Percentiles rank a stretch among this genome's conserved stretches.
Conservation (phyloP, 2,888 invertebrate genomes). For the Spisula subtruncata region DNA sequence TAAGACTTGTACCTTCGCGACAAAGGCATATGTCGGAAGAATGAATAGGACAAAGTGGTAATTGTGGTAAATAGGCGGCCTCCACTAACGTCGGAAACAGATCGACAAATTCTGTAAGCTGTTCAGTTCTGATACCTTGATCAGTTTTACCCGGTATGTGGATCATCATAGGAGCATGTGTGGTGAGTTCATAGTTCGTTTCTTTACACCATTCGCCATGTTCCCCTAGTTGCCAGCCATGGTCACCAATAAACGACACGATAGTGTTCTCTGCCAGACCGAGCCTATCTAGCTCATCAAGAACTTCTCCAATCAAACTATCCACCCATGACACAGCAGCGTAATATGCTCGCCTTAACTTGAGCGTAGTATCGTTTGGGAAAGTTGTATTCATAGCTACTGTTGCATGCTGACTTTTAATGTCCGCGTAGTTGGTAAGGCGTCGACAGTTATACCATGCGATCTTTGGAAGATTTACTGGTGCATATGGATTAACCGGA, state of each 20-base stretch:
- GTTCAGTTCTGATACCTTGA: conserved; percentile 67
- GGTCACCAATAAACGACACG: conserved; percentile 77
- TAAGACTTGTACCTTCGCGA: conserved; percentile 75
- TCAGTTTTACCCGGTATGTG: conserved; percentile 78
- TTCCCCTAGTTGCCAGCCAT: conserved; percentile 82
- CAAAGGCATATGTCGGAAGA: conserved; percentile 69
- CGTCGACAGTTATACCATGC: conserved; percentile 77
- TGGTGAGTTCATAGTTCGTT: conserved; percentile 80
- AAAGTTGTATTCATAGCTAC: conserved; percentile 78
- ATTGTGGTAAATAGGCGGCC: conserved; percentile 71
- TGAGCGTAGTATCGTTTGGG: conserved; percentile 66
- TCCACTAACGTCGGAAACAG: conserved; percentile 79
- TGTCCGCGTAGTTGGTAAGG: conserved; percentile 73
- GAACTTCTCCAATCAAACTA: conserved; percentile 67
- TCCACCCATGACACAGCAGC: conserved; percentile 74
- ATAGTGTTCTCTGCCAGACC: conserved; percentile 74
- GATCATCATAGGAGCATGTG: conserved; percentile 80
- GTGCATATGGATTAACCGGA: conserved; percentile 77
- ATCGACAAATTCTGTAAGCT: conserved; percentile 78
- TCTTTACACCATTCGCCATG: conserved; percentile 80
- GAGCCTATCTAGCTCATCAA: conserved; percentile 66
- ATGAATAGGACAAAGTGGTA: conserved; percentile 72
- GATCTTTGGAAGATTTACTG: conserved; percentile 74
- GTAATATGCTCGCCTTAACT: conserved; percentile 75
- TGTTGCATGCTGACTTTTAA: conserved; percentile 63